These are phyloP conservation scores for Sminthopsis crassicaudata DNA, from an alignment of 2,113 vertebrate genomes.

Conservation along the genomic window DNA sequence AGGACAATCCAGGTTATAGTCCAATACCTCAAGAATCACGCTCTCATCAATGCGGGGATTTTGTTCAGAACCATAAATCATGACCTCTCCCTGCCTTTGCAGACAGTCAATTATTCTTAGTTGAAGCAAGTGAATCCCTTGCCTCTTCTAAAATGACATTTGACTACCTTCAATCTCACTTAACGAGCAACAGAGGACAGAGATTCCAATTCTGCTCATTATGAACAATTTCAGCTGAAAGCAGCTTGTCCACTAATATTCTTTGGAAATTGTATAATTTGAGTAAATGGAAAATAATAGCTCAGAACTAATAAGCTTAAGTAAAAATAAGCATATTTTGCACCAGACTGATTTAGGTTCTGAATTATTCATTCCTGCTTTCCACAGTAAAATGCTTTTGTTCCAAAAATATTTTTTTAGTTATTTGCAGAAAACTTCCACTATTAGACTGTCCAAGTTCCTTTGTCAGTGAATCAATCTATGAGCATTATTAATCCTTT, in stretches of 20 bases:
- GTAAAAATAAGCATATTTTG: constrained; percentile 8
- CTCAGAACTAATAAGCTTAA: constrained; percentile 17
- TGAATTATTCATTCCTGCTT: neutral
- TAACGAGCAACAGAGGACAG: neutral
- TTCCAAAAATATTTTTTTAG: neutral
- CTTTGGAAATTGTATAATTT: neutral
- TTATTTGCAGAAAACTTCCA: neutral
- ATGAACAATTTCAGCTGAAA: neutral
- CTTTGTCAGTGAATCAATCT: neutral
- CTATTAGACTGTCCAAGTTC: neutral
- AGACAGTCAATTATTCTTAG: neutral
- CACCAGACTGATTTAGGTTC: neutral
- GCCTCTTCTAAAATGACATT: neutral
- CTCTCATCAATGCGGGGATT: neutral
- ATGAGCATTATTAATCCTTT: neutral
- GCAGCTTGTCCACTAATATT: constrained; percentile 5
- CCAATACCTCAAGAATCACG: neutral
- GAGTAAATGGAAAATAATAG: constrained; percentile 13
- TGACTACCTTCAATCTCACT: neutral
- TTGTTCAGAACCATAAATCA: neutral
- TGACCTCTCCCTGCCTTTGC: neutral
- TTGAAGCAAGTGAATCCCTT: neutral
- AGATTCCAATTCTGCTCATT: neutral
- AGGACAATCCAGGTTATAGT: neutral
- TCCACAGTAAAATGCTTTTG: neutral